These are phyloP conservation scores for Blennius ocellaris DNA, from an alignment of 2,113 vertebrate genomes.

Conservation along the genomic window DNA sequence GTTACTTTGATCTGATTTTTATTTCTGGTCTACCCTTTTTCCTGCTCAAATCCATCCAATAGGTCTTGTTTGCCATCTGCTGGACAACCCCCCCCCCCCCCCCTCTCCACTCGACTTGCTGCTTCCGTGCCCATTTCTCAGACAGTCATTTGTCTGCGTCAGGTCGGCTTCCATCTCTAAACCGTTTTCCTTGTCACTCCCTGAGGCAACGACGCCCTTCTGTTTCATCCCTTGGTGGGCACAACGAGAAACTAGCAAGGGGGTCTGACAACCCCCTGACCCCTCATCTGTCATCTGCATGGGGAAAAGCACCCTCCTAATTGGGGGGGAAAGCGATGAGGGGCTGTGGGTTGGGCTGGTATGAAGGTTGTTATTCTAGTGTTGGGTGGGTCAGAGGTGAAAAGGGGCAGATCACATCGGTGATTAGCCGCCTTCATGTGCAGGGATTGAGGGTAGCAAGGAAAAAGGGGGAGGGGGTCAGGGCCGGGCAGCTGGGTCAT, in stretches of 20 bases:
- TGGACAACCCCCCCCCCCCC: neutral
- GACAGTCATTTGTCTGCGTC: constrained; percentile 69
- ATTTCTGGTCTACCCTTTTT: neutral
- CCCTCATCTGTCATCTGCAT: constrained; percentile 80
- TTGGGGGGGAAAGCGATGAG: constrained; percentile 62
- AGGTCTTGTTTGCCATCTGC: constrained; percentile 44
- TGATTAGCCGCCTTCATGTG: constrained; percentile 77
- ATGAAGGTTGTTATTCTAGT: constrained; percentile 80
- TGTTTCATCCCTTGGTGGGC: constrained; percentile 65
- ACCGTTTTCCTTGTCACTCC: constrained; percentile 59
- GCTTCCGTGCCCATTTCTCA: constrained; percentile 34
- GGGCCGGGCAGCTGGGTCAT: constrained; percentile 57
- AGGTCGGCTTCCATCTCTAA: constrained; percentile 46
- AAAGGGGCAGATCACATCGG: constrained; percentile 75
- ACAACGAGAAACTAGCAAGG: constrained; percentile 67
- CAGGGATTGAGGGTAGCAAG: constrained; percentile 36
- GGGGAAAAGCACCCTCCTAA: constrained; percentile 77
- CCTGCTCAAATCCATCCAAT: constrained; percentile 15
- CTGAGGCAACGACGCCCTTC: constrained; percentile 52
- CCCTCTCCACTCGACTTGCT: neutral
- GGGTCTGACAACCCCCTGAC: constrained; percentile 75
- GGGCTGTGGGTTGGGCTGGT: constrained; percentile 48
- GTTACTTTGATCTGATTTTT: constrained; percentile 7
- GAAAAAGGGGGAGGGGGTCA: constrained; percentile 12
- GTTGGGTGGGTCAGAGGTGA: constrained; percentile 77